Base-by-base conservation (phyloP, 2,888 invertebrate genomes). In the Clostera curtula region DNA sequence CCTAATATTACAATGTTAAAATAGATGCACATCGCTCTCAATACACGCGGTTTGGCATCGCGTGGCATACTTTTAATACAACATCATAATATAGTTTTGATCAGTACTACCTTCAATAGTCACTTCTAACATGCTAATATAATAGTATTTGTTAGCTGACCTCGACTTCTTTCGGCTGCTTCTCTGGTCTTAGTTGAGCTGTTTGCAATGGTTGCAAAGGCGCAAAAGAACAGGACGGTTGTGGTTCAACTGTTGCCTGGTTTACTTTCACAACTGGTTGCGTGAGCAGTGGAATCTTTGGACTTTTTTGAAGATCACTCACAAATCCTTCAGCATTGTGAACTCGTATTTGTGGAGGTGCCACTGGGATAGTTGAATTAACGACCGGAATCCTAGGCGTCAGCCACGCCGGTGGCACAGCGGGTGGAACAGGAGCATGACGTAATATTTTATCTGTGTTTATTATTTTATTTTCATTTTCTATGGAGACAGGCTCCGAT, bases 11-110 rank as follows among this genome's bases (percentile, higher is more conserved):
- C 56, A n/a, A 61, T 53, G 57, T 68, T 60, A 74, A 80, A 80
- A 82, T 80, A 80, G 77, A 76, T 63, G 59, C 69, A 62, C 69
- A 68, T 62, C 69, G 74, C 66, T 73, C 79, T 59, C 69, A 58
- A 69, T 71, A 65, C 64, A 56, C 51, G 49, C 48, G 58, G 56
- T 58, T 64, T 66, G 64, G 62, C 66, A 70, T 50, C 61, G 61
- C 63, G 59, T 58, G 66, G 65, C 64, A 66, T 54, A 53, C 52
- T 58, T 59, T 56, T 54, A 55, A 52, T 51, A 55, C 42, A 39
- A 40, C 34, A 40, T 48, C n/a, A n/a, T 23, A 15, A 23, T 15
- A 23, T 15, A 37, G 40, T 49, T 48, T 42, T 42, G 32, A 43
- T 41, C 32, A 39, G 40, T 34, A 27, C 42, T 23, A 25, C 40